Base-by-base conservation (phyloP, 2,113 vertebrate species). In the Dromiciops gliroides region DNA sequence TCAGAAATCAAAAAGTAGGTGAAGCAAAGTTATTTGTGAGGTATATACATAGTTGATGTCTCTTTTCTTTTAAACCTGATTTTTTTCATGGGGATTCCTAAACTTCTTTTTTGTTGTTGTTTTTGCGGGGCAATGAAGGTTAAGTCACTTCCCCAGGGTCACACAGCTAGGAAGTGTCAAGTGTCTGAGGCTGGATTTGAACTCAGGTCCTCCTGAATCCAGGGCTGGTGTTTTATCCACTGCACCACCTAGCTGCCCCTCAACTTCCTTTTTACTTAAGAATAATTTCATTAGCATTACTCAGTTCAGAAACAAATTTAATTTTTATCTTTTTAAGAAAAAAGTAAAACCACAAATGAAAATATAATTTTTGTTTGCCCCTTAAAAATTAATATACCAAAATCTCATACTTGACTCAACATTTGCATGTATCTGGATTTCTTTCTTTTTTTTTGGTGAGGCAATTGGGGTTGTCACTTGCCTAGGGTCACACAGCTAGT, bases 291-390 rank as follows among this genome's bases (percentile, higher is more conserved):
- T 19, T 26, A 94, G n/a, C n/a, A 89, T 92, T 91, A 94, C 67
- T 96, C 92, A 95, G 96, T 94, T 6, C 7, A 83, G n/a, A 91
- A 96, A 90, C 31, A 96, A 37, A 14, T 31, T 47, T 50, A 7
- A 89, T 90, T 95, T 97, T 50, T 56, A 48, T 49, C 67, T 95
- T 56, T 92, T 6, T 67, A 60, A 67, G 0, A 37, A 67, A 67
- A n/a, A 67, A 50, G 12, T 48, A 92, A 96, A 89, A 93, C 92
- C 31, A 90, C 4, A 91, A 0, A 92, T 37, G 12, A 0, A 25
- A 93, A 48, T 3, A 44, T 90, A 90, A 53, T 48, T 95, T 51
- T 92, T 23, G 50, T 90, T 94, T 92, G 56, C 25, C 90, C 90
- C 28, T 49, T 94, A 14, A 91, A 94, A 92, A 88, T 89, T 89